Evolutionary conservation across 2,113 vertebrate species (phyloP).

Genomic region (Indicator maculatus): DNA sequence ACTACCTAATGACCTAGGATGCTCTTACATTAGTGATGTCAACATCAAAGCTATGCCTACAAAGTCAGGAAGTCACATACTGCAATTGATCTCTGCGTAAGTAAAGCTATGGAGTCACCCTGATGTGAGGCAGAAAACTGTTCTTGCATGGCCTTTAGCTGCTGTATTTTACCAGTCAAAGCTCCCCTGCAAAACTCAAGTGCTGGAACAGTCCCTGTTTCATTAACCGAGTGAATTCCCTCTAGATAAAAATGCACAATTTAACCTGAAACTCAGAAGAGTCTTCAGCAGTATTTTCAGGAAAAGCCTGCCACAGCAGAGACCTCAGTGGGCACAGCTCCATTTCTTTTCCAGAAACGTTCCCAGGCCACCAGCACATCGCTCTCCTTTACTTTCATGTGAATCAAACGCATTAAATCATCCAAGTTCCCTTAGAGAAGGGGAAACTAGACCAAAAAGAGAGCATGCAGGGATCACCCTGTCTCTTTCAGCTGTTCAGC

Average conservation of each 20-base stretch:
- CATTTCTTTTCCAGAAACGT: background rate
- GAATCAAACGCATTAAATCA: background rate
- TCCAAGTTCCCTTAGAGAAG: background rate
- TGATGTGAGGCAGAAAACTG: background rate
- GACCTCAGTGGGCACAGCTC: background rate
- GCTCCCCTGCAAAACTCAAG: background rate
- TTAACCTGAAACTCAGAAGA: background rate
- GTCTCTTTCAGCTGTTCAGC: background rate
- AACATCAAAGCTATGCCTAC: background rate
- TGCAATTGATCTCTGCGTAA: accelerated
- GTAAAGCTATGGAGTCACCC: background rate
- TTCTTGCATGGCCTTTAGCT: background rate
- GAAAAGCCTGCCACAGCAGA: background rate
- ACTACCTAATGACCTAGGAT: background rate
- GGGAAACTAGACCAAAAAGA: background rate
- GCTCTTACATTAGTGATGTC: background rate
- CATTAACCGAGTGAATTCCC: background rate
- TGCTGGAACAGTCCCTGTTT: background rate
- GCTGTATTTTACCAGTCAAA: background rate
- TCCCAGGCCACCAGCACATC: background rate
- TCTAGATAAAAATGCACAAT: background rate
- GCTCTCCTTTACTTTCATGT: background rate
- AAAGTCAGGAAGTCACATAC: background rate
- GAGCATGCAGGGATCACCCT: accelerated
- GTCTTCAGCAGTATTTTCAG: background rate